Base-by-base conservation (phyloP, 2,113 vertebrate species). In the Tympanuchus pallidicinctus region DNA sequence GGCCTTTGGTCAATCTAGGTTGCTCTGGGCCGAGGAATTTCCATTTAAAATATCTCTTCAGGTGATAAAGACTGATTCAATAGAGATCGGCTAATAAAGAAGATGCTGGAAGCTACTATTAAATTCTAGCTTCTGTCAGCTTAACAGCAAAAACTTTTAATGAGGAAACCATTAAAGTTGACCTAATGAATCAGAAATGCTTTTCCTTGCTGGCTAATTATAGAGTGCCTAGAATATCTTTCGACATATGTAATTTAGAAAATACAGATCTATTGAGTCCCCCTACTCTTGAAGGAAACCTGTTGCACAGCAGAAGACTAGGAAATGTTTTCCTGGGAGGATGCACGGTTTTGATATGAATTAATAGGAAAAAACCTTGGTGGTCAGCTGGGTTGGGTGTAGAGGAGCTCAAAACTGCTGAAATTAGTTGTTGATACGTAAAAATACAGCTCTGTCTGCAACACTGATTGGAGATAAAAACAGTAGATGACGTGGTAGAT, bases 31-130 rank as follows among this genome's bases (percentile, higher is more conserved):
- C 89, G 89, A 96, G 90, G 97, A 97, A 98, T 98, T 97, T 97
- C 97, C 93, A 97, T 97, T 97, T 97, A 97, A 96, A 97, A 96
- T 94, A 92, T 95, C 91, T 96, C 93, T 97, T 96, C 93, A 97
- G 97, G 97, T 97, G 97, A 97, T 97, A 97, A 97, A 97, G 95
- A 95, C 89, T 80, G 97, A 96, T 96, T 96, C 96, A 96, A 96
- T 96, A 91, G 96, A 97, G 95, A 97, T 89, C 57, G 10, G 89
- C 95, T 94, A 92, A 96, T 96, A 96, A 96, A 95, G 95, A 93
- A 94, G 93, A 82, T 96, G 96, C 94, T 95, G 64, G 95, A 95
- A 95, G 96, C 95, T 91, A 87, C 96, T 92, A 97, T 98, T 93
- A 96, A 95, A 96, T 96, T 97, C 88, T 65, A 79, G 91, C 95